Percentiles rank a stretch among this genome's conserved stretches.
Conservation (phyloP, 2,113 vertebrate species). For the Rhea americana region DNA sequence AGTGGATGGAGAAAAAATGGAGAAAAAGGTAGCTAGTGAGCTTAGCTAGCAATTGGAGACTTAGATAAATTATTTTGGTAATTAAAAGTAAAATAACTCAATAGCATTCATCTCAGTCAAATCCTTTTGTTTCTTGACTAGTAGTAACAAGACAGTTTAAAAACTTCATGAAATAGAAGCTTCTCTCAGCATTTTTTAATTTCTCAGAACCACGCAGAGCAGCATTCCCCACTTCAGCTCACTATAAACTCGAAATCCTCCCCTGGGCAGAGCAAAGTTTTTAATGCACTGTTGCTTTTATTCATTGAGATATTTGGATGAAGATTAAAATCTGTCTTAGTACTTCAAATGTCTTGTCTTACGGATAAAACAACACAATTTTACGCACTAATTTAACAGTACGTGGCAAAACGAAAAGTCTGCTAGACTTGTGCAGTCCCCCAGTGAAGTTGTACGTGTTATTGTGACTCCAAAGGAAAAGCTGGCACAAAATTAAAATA, state of each 20-base stretch:
- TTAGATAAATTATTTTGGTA: background rate
- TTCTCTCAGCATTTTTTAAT: background rate
- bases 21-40: background rate
- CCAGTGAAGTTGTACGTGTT: background rate
- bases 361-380: background rate
- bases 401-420: background rate
- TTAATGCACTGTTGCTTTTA: background rate
- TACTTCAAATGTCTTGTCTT: background rate
- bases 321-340: background rate
- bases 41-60: background rate
- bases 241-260: background rate
- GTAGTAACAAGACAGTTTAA: background rate
- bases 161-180: background rate
- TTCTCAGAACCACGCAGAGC: background rate
- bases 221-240: background rate
- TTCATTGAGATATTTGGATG: background rate
- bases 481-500: background rate
- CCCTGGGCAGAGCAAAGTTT: background rate
- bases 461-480: background rate
- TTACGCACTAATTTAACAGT: background rate
- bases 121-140: background rate
- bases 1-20: background rate
- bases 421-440: background rate
- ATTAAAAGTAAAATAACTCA: background rate
- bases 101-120: background rate